Percentiles rank a stretch among this genome's conserved stretches.
Conservation (phyloP, 2,113 vertebrate genomes). For the Gallinago jamesoni region DNA sequence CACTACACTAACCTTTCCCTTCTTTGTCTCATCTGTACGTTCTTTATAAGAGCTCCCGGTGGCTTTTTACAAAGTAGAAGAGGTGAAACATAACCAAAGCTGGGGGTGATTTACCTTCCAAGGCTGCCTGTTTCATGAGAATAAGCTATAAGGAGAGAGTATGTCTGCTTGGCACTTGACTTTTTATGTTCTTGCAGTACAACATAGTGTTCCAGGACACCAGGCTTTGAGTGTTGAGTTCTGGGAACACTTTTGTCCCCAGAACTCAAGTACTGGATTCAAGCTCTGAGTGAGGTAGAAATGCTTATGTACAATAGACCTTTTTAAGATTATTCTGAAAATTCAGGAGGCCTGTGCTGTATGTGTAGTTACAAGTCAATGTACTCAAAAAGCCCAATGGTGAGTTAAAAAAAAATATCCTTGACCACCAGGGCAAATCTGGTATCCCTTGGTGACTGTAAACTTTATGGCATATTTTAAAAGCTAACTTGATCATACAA, state of each 20-base stretch:
- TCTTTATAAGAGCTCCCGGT: background rate
- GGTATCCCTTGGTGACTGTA: background rate
- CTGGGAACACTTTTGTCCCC: background rate
- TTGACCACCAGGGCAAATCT: background rate
- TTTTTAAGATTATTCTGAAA: background rate
- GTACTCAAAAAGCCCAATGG: background rate
- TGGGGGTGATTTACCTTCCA: background rate
- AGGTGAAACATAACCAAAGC: background rate
- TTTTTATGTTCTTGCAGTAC: background rate
- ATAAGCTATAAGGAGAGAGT: background rate
- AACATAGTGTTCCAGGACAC: background rate
- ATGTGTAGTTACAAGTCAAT: background rate
- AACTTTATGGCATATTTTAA: background rate
- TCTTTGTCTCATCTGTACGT: background rate
- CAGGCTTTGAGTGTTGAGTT: background rate
- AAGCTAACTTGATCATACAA: background rate
- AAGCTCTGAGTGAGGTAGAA: background rate
- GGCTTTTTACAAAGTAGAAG: background rate
- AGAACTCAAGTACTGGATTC: background rate
- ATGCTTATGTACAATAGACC: fast-evolving
- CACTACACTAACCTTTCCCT: background rate
- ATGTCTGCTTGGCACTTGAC: background rate
- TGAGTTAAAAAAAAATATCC: background rate
- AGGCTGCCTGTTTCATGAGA: background rate
- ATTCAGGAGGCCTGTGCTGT: background rate